Evolutionary conservation across 2,113 vertebrate genomes (phyloP), one percentile per base, ranked within the genome.

Genomic region (Bungarus multicinctus): DNA sequence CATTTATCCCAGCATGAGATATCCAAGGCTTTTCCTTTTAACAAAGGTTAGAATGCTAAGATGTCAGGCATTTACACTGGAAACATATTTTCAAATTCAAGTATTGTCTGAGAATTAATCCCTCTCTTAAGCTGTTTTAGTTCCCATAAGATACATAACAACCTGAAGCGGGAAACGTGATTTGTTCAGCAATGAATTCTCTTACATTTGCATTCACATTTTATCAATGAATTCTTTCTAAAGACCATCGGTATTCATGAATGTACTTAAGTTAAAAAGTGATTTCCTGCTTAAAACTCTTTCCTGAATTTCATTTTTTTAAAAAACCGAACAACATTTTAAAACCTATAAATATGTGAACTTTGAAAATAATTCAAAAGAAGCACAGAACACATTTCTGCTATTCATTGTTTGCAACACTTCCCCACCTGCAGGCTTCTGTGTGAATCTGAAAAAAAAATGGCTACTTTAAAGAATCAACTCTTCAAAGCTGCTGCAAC

Each of bases 1-100:
- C 69, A 69, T 87, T 90, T 91, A 89, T n/a, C 90, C 74, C 43
- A 22, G 30, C 58, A 91, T 34, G 89, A 94, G 94, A 39, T 54
- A 91, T 27, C 30, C 69, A 25, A 55, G 4, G 55, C 5, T 87
- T 93, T 94, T 89, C 57, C 25, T 43, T 87, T 53, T 57, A 90
- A 47, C 89, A 95, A 95, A 96, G 91, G 85, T 95, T 94, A 88
- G 93, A 87, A 58, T n/a, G 88, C 0, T 5, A 85, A 91, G 45
- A 87, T 90, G 6, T 25, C 0, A 22, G 34, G 55, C 74, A 93
- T 95, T 91, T 50, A 81, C 89, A 60, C 20, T 94, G 87, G 91
- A 95, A 96, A 95, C 55, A 94, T 69, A 91, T 81, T 96, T 97
- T 93, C 85, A 90, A 94, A 89, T 93, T 95, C 93, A 94, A 93